phyloP scores from a whole-genome alignment of 2,113 vertebrate species.

The Pituophis catenifer region DNA sequence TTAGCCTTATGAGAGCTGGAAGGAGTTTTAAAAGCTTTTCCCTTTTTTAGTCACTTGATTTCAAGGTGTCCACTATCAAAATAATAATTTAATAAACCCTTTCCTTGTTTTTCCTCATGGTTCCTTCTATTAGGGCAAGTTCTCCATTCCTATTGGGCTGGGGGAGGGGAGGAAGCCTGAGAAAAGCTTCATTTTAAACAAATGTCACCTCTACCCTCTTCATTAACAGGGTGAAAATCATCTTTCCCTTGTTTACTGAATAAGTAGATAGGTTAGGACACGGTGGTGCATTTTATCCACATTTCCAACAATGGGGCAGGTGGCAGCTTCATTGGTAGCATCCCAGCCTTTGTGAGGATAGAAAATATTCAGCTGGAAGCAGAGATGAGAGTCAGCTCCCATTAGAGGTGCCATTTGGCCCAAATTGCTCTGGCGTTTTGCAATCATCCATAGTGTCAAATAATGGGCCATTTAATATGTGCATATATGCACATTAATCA shows the following conservation, averaged over 20 bases:
- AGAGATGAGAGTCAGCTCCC: background rate
- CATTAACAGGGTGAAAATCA: background rate
- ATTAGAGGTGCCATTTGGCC: constrained; percentile 6
- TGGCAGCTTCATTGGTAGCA: background rate
- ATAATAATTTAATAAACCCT: background rate
- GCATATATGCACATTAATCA: constrained; percentile 26
- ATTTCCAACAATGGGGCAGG: background rate
- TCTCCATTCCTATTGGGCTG: background rate
- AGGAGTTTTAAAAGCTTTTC: background rate
- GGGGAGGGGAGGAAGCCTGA: background rate
- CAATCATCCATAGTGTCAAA: constrained; percentile 5
- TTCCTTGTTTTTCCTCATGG: background rate
- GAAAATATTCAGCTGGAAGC: background rate
- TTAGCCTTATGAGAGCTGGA: background rate
- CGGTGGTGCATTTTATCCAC: background rate
- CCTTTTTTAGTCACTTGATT: background rate
- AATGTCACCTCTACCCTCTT: background rate
- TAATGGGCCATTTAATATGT: constrained; percentile 21
- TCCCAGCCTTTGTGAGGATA: background rate
- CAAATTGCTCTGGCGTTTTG: background rate
- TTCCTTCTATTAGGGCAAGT: background rate
- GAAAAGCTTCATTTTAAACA: background rate
- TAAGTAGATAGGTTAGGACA: background rate
- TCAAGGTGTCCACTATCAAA: background rate
- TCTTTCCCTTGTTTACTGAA: background rate